Evolutionary conservation across 2,113 vertebrate genomes (phyloP).

Genomic region (Anguilla rostrata): DNA sequence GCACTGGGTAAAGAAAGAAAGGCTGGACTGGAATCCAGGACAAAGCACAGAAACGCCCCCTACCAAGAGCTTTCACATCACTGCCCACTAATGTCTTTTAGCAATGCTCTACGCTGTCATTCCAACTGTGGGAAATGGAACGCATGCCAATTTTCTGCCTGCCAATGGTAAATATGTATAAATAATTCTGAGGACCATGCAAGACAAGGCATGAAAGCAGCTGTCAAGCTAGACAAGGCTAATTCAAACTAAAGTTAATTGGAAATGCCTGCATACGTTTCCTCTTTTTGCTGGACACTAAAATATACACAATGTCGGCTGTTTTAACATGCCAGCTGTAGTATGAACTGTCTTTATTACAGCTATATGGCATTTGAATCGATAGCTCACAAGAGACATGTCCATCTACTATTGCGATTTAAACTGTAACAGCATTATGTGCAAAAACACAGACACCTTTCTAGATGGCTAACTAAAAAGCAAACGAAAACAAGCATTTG

Average conservation of each 20-base stretch:
- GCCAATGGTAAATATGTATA: neutral
- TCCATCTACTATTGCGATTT: neutral
- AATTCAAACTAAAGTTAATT: neutral
- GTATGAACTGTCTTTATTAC: neutral
- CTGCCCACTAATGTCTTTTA: conserved; percentile 20
- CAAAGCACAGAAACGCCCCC: conserved; percentile 76
- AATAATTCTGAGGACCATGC: neutral
- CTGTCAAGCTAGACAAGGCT: neutral
- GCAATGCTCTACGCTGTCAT: neutral
- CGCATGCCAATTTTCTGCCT: neutral
- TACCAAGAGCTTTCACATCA: conserved; percentile 42
- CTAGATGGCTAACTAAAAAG: neutral
- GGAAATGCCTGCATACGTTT: neutral
- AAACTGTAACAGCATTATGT: neutral
- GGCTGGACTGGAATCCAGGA: conserved; percentile 51
- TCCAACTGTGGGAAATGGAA: conserved; percentile 8
- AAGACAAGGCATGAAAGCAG: neutral
- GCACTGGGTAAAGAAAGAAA: conserved; percentile 31
- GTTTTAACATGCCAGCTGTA: neutral
- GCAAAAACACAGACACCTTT: neutral
- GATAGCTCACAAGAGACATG: neutral
- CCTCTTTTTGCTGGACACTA: neutral
- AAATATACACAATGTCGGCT: neutral
- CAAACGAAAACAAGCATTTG: neutral
- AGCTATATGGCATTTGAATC: neutral